Evolutionary conservation across 2,888 invertebrate genomes (phyloP).

Genomic region (Habrosyne pyritoides): DNA sequence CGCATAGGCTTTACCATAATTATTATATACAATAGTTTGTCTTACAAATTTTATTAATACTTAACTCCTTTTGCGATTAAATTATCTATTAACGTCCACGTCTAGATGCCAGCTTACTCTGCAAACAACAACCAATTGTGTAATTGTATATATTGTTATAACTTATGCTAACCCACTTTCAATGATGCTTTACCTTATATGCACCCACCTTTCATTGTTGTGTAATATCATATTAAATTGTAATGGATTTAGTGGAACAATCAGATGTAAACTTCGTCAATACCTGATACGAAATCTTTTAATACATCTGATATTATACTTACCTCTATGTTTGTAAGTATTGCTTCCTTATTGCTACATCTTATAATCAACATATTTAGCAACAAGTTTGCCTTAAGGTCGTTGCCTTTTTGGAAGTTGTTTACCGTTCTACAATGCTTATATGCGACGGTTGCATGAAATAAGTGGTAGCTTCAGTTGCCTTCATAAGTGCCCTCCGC

Average conservation of each 20-base stretch:
- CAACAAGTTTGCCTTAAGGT: not conserved
- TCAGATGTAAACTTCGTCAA: no score
- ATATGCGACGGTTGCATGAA: not conserved
- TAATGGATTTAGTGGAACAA: no score
- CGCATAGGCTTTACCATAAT: no score
- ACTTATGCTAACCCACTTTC: not conserved
- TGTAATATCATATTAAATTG: not conserved
- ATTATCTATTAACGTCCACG: not conserved
- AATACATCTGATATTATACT: not conserved
- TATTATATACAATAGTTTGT: no score
- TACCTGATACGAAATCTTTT: not conserved
- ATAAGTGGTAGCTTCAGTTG: no score
- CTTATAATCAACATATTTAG: not conserved
- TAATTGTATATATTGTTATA: not conserved
- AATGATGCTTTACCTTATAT: not conserved
- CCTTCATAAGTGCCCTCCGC: no score
- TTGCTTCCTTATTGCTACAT: not conserved
- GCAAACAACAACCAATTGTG: not conserved
- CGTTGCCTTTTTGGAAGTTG: not conserved
- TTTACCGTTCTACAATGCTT: not conserved
- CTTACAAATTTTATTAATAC: not conserved
- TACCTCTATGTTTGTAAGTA: not conserved
- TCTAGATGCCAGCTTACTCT: not conserved
- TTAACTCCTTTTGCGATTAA: not conserved
- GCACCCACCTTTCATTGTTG: not conserved